Evolutionary conservation across 2,888 invertebrate genomes (phyloP).

Genomic region (Aspidapion aeneum): DNA sequence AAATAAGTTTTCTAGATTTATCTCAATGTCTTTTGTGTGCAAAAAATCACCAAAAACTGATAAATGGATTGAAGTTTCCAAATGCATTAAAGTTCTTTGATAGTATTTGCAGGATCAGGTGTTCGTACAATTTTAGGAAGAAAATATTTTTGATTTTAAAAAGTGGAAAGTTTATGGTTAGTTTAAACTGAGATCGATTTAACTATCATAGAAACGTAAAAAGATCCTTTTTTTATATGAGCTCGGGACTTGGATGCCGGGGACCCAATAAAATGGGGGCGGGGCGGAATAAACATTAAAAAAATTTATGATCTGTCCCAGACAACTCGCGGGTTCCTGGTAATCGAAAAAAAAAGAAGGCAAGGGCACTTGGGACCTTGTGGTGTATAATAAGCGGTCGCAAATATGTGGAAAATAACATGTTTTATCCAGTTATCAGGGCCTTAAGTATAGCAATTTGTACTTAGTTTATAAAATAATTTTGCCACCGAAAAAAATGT

Average conservation of each 20-base stretch:
- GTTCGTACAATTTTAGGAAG: no score
- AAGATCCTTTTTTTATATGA: no score
- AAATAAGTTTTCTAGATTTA: no score
- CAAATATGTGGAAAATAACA: slow-evolving; percentile 43
- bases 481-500: slow-evolving; percentile 43
- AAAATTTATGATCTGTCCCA: slow-evolving; percentile 41
- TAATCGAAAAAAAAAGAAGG: slow-evolving; percentile 28
- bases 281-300: slow-evolving; percentile 41
- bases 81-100: no score
- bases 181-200: no score
- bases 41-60: no score
- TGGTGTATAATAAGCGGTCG: slow-evolving; percentile 37
- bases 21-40: no score
- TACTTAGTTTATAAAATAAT: slow-evolving; percentile 43
- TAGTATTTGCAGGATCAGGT: no score
- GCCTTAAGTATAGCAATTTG: slow-evolving; percentile 43
- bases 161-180: no score
- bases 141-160: no score
- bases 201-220: no score
- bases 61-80: no score
- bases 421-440: slow-evolving; percentile 39
- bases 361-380: background rate
- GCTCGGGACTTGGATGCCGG: background rate
- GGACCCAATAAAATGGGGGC: slow-evolving; percentile 40
- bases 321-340: slow-evolving; percentile 25